phyloP scores from a whole-genome alignment of 2,888 invertebrate species.

The Tipula confusa region DNA sequence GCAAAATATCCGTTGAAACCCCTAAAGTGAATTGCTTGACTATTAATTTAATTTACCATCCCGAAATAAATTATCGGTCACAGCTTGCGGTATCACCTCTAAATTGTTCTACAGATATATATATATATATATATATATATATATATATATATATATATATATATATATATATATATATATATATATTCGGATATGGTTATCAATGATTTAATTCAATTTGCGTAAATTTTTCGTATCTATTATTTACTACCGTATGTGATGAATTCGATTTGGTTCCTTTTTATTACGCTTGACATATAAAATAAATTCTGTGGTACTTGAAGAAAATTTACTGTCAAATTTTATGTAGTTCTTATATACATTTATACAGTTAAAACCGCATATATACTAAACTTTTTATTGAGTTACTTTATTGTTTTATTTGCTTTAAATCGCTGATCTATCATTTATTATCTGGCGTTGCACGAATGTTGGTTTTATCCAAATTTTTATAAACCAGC shows the following conservation, averaged over 20 bases:
- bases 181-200: neutral
- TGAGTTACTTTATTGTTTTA: neutral
- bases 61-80: too few species aligned
- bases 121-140: too few species aligned
- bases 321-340: constrained; percentile 7
- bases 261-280: neutral
- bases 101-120: too few species aligned
- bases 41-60: too few species aligned
- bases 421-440: neutral
- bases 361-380: neutral
- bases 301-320: neutral
- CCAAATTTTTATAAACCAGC: too few species aligned
- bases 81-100: too few species aligned
- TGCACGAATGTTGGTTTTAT: neutral
- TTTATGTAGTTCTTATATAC: neutral
- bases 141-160: too few species aligned
- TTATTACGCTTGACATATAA: neutral
- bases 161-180: too few species aligned
- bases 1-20: too few species aligned
- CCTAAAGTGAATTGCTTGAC: too few species aligned
- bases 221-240: neutral
- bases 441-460: neutral
- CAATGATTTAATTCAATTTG: constrained; percentile 12
- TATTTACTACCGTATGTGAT: neutral
- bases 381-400: neutral